These are phyloP conservation scores for silkworm (Bombyx mori) DNA, from an alignment of 1,140 invertebrate species.

Conservation along the genomic window ASM3026992v2 NC_085131.1:11158001-11158500, in stretches of 20 bases:
- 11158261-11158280: constrained; percentile 20
- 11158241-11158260: too few relatives aligned
- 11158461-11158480: too few relatives aligned
- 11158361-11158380: constrained; percentile 23
- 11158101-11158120: constrained; percentile 44
- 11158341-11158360: constrained; percentile 51
- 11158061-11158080: constrained; percentile 65
- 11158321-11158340: constrained; percentile 62
- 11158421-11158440: too few relatives aligned
- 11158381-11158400: too few relatives aligned
- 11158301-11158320: constrained; percentile 57
- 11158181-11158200: constrained; percentile 45
- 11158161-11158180: constrained; percentile 67
- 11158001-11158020: too few relatives aligned
- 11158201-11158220: constrained; percentile 19
- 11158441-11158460: too few relatives aligned
- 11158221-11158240: not conserved
- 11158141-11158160: constrained; percentile 70
- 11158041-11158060: constrained; percentile 11
- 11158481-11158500: too few relatives aligned
- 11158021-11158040: too few relatives aligned
- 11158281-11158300: constrained; percentile 37
- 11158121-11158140: constrained; percentile 29
- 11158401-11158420: too few relatives aligned
- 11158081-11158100: constrained; percentile 68